phyloP scores from a whole-genome alignment of 2,797 vertebrate genomes.

The Cirrhinus mrigala region DNA sequence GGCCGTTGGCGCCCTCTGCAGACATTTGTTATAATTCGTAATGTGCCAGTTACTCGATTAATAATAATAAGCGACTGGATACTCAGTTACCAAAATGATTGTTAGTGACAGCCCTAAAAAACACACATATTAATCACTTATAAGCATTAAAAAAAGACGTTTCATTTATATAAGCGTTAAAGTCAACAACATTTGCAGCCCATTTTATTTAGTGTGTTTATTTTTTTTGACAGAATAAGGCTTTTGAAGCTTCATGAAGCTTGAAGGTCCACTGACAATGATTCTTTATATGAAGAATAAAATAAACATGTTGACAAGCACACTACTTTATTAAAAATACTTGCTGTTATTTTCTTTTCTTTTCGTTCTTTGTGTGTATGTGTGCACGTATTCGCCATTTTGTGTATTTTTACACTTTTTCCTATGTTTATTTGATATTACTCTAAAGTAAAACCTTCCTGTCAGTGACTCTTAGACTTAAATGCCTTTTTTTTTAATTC shows the following conservation, averaged over 20 bases:
- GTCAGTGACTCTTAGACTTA: not conserved
- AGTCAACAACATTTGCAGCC: not conserved
- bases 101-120: too few species aligned
- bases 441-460: not conserved
- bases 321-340: not conserved
- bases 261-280: not conserved
- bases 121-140: too few species aligned
- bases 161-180: not conserved
- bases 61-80: too few species aligned
- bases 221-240: not conserved
- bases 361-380: not conserved
- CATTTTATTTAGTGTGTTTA: not conserved
- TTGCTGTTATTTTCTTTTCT: not conserved
- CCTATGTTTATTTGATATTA: not conserved
- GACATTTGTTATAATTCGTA: too few species aligned
- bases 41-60: too few species aligned
- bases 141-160: too few species aligned
- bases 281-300: not conserved
- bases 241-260: not conserved
- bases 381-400: not conserved
- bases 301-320: not conserved
- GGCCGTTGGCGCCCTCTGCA: too few species aligned
- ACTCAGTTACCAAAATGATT: too few species aligned
- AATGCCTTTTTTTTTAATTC: not conserved
- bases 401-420: not conserved